These are phyloP conservation scores for Andrena haemorrhoa DNA, from an alignment of 2,888 invertebrate genomes.

Conservation along the genomic window DNA sequence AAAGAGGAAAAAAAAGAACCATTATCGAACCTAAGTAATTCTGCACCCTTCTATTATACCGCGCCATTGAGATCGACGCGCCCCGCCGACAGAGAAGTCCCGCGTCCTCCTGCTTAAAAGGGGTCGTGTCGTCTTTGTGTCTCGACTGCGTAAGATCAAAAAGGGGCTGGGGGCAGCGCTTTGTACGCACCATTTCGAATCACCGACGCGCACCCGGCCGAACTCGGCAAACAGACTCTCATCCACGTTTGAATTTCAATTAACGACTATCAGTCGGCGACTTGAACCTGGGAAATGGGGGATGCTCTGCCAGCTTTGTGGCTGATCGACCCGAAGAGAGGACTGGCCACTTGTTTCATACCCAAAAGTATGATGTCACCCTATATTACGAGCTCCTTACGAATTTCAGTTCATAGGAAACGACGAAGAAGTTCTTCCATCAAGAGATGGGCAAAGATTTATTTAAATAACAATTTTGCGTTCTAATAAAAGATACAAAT, in stretches of 20 bases:
- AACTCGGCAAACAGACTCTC: conserved; percentile 41
- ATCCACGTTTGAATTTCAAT: conserved; percentile 34
- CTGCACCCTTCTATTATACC: conserved; percentile 52
- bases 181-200: conserved; percentile 47
- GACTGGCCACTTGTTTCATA: background rate
- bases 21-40: conserved; percentile 64
- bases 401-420: no score
- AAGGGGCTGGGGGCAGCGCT: conserved; percentile 35
- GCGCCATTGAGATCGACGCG: conserved; percentile 49
- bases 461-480: no score
- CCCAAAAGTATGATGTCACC: no score
- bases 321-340: background rate
- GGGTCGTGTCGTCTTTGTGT: conserved; percentile 59
- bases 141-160: conserved; percentile 65
- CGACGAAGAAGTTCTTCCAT: no score
- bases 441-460: no score
- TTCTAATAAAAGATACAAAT: no score
- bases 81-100: conserved; percentile 52
- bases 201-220: conserved; percentile 4
- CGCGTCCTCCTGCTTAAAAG: conserved; percentile 45
- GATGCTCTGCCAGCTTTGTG: background rate
- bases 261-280: conserved; percentile 22
- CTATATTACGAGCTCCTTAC: no score
- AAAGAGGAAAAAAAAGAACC: conserved; percentile 31
- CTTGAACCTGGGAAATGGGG: no score